Conservation (phyloP, 2,113 vertebrate genomes). For the Antechinus flavipes region DNA sequence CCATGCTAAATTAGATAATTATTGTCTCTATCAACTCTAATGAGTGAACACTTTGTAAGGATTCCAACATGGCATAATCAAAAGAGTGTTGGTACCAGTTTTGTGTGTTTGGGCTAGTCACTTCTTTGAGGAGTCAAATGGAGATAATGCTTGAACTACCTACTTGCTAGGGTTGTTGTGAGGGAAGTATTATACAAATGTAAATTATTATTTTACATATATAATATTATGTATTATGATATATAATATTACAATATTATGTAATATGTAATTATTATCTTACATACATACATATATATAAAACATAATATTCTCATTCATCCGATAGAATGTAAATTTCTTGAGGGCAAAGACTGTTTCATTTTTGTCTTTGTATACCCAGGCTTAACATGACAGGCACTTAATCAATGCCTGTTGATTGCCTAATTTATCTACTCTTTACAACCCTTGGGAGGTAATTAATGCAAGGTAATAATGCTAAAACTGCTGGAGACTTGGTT, state of each 20-base stretch:
- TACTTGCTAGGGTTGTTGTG: neutral
- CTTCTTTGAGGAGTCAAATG: neutral
- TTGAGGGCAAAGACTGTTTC: neutral
- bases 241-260: too few species aligned
- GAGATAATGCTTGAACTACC: neutral
- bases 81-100: neutral
- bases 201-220: neutral
- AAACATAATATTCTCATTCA: too few species aligned
- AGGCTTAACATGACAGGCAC: neutral
- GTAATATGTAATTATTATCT: neutral
- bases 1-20: too few species aligned
- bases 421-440: neutral
- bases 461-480: neutral
- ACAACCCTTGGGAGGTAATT: neutral
- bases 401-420: neutral
- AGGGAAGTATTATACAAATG: neutral
- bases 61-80: neutral
- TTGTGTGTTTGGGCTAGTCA: neutral
- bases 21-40: too few species aligned
- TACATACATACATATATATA: neutral
- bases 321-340: neutral
- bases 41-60: too few species aligned
- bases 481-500: neutral
- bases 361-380: neutral
- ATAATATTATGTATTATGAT: too few species aligned